phyloP scores from a whole-genome alignment of 2,113 vertebrate genomes.

The Albula goreensis region DNA sequence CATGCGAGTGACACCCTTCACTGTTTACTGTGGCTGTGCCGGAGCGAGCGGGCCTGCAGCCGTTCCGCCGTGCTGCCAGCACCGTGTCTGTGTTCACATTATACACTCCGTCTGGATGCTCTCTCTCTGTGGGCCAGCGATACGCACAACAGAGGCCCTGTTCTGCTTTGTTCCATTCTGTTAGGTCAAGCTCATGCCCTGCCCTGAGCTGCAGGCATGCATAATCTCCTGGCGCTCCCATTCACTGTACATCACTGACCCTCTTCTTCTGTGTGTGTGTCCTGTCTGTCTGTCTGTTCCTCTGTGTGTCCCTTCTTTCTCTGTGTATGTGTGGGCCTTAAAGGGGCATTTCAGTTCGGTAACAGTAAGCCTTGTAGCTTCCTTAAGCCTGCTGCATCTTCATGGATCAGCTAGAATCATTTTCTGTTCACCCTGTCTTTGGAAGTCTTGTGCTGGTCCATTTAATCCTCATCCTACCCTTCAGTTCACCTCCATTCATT shows the following conservation, averaged over 20 bases:
- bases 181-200: not conserved
- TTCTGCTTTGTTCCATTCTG: not conserved
- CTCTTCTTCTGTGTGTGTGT: not conserved
- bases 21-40: not conserved
- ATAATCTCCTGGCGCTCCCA: not conserved
- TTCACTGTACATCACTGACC: not conserved
- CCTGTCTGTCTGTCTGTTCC: slow-evolving; percentile 8
- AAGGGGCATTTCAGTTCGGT: too few relatives aligned
- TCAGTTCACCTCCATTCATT: too few relatives aligned
- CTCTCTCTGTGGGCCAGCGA: not conserved
- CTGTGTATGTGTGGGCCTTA: too few relatives aligned
- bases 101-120: not conserved
- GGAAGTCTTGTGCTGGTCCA: too few relatives aligned
- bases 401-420: too few relatives aligned
- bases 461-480: too few relatives aligned
- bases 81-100: not conserved
- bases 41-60: not conserved
- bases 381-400: too few relatives aligned
- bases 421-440: too few relatives aligned
- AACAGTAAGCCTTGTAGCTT: too few relatives aligned
- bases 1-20: not conserved
- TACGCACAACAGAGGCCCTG: not conserved
- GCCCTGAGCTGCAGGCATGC: not conserved
- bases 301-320: not conserved
- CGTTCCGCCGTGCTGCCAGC: not conserved